Percentiles rank a stretch among this genome's conserved stretches.
Conservation (phyloP, 2,888 invertebrate species). For the Trichacis sp. region DNA sequence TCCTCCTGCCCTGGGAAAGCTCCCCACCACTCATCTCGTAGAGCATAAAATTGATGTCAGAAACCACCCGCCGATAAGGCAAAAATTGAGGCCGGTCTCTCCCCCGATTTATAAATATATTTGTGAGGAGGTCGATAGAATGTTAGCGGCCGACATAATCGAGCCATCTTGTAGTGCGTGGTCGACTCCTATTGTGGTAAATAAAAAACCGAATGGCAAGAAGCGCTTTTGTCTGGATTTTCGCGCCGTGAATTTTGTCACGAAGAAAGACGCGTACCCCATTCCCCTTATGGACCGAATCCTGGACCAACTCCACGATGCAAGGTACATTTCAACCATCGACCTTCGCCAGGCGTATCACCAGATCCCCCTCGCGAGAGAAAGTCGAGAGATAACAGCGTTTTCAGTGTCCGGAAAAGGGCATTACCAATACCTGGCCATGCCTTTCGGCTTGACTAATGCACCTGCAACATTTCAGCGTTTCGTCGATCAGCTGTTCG, state of each 20-base stretch:
- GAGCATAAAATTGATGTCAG: constrained; percentile 5
- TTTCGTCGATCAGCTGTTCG: constrained; percentile 34
- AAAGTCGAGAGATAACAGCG: constrained; percentile 31
- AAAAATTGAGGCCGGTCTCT: constrained; percentile 11
- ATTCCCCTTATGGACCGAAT: constrained; percentile 26
- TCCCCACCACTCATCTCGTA: too few relatives aligned
- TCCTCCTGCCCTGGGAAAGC: too few relatives aligned
- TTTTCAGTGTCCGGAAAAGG: constrained; percentile 39
- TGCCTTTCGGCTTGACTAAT: constrained; percentile 36
- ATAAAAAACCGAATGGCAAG: constrained; percentile 16
- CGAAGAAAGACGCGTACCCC: constrained; percentile 34
- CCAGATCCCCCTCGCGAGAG: constrained; percentile 30
- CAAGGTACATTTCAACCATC: constrained; percentile 35
- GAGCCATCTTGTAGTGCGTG: constrained; percentile 11
- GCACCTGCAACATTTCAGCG: constrained; percentile 43
- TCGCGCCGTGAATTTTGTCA: constrained; percentile 20
- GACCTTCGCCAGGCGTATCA: constrained; percentile 42
- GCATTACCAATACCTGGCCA: constrained; percentile 27
- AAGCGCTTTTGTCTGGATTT: constrained; percentile 33
- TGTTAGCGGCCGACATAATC: background rate
- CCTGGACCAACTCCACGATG: constrained; percentile 21
- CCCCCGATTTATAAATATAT: background rate
- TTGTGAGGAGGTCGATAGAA: constrained; percentile 5
- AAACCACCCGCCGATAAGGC: constrained; percentile 9
- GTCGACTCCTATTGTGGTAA: constrained; percentile 29